Evolutionary conservation across 2,797 vertebrate species (phyloP).

Genomic region (Pangasius macronema): DNA sequence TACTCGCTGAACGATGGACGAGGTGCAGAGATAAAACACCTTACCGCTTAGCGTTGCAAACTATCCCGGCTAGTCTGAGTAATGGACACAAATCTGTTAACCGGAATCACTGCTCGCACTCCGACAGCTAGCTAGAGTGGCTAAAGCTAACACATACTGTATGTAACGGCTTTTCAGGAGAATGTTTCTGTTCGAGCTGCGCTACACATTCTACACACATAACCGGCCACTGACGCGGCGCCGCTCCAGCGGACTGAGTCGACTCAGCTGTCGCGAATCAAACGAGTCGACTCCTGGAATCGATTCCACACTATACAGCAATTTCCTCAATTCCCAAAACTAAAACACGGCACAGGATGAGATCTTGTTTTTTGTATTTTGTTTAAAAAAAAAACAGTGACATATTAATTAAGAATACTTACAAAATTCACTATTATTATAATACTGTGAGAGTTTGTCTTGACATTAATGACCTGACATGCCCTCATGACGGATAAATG

Average conservation of each 20-base stretch:
- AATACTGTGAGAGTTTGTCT: not conserved
- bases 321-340: not conserved
- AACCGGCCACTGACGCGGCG: not conserved
- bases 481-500: no score
- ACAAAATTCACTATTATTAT: not conserved
- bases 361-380: not conserved
- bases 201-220: not conserved
- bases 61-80: not conserved
- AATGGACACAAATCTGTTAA: not conserved
- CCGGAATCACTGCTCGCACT: not conserved
- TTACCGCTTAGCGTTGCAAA: constrained; percentile 4
- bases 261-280: not conserved
- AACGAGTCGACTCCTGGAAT: not conserved
- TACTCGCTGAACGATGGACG: constrained; percentile 37
- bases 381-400: not conserved
- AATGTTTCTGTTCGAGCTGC: not conserved
- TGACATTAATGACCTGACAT: not conserved
- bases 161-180: not conserved
- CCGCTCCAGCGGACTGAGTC: not conserved
- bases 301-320: not conserved
- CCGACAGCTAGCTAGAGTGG: not conserved
- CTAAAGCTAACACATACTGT: not conserved
- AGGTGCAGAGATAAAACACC: constrained; percentile 31
- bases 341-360: not conserved
- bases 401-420: not conserved